These are phyloP conservation scores for Camponotus pennsylvanicus DNA, from an alignment of 1,140 invertebrate genomes.

Conservation along the genomic window DNA sequence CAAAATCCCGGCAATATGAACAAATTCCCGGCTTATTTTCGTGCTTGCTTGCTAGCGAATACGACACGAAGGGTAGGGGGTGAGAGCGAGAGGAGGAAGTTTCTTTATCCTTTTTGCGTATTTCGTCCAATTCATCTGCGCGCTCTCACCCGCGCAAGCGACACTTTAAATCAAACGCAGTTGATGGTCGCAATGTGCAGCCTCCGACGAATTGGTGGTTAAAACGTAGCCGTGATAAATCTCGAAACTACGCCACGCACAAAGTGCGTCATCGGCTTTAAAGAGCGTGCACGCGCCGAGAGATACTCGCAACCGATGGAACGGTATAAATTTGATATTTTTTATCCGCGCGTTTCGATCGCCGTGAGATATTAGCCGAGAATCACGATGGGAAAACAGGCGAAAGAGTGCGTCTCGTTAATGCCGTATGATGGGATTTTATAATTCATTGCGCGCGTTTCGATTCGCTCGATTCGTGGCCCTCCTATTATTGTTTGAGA, in stretches of 20 bases:
- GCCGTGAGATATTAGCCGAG: slow-evolving; percentile 60
- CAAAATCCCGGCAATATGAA: slow-evolving; percentile 16
- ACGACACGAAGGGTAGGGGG: neutral
- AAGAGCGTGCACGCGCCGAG: slow-evolving; percentile 35
- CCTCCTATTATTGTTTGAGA: slow-evolving; percentile 24
- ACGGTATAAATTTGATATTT: slow-evolving; percentile 51
- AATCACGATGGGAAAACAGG: slow-evolving; percentile 51
- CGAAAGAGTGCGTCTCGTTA: slow-evolving; percentile 35
- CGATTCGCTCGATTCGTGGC: neutral
- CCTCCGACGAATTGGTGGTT: slow-evolving; percentile 16
- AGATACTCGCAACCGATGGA: slow-evolving; percentile 25
- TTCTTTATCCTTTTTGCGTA: slow-evolving; percentile 39
- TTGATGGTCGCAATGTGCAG: neutral
- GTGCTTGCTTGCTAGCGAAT: neutral
- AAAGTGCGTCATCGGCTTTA: slow-evolving; percentile 64
- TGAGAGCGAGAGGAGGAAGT: neutral
- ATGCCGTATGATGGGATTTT: slow-evolving; percentile 45
- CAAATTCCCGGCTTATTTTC: slow-evolving; percentile 43
- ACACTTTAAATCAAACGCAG: slow-evolving; percentile 39
- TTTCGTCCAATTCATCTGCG: neutral
- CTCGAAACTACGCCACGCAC: slow-evolving; percentile 33
- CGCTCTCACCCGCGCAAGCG: neutral
- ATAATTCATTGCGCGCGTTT: slow-evolving; percentile 31
- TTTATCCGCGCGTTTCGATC: slow-evolving; percentile 49
- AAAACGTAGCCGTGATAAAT: slow-evolving; percentile 42